Base-by-base conservation (phyloP, 2,113 vertebrate genomes). In the Phasianus colchicus region DNA sequence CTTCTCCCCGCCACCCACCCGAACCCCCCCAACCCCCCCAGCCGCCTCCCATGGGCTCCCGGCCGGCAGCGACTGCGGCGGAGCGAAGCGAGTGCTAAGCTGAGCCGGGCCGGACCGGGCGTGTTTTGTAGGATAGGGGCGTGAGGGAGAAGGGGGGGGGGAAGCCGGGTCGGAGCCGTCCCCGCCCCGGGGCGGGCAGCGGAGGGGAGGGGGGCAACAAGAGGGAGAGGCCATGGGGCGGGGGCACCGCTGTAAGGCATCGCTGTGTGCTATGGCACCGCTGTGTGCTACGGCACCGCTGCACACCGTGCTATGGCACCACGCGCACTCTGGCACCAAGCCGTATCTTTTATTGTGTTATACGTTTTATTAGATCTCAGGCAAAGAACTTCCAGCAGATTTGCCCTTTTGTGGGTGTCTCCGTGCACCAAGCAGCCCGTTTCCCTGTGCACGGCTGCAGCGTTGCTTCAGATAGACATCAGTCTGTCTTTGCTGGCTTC, bases 371-470 rank as follows among this genome's bases (percentile, higher is more conserved):
- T 48, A 15, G 8, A 40, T 34, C 66, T 58, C 63, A 30, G 52
- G 71, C 40, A 6, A 45, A 45, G 13, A 10, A n/a, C 48, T 48
- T 66, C 50, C 61, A 75, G 42, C 52, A 15, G 34, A 22, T 11
- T 8, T n/a, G 42, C 0, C 0, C 42, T 67, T 66, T 14, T 21
- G 29, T 25, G 13, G 52, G 29, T 43, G 27, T n/a, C 61, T 34
- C n/a, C 22, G 13, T 29, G 10, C 0, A 1, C 42, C 50, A 18
- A 12, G 2, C 34, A 18, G 22, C 17, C 65, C 29, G 14, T 24
- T 22, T n/a, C 21, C 27, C 16, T 5, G 32, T 11, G 61, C 61
- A 11, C 0, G 4, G 34, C 14, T 13, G 22, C 14, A 52, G 61
- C 34, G 58, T 34, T 57, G 43, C 21, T 19, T 29, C 34, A 40